Conservation (phyloP, 2,797 vertebrate genomes). For the Epinephelus awoara region DNA sequence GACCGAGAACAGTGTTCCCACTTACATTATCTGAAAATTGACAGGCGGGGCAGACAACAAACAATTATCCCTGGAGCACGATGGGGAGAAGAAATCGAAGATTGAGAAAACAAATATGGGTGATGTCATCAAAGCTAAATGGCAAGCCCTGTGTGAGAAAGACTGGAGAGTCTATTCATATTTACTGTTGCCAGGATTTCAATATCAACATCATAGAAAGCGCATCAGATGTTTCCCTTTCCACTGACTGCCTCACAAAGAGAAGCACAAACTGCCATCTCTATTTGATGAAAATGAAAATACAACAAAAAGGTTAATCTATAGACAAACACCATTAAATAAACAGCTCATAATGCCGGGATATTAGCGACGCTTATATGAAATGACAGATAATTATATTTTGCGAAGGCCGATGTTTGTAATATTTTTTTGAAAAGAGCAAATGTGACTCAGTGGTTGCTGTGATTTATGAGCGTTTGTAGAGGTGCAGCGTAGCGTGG, state of each 20-base stretch:
- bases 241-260: conserved; percentile 66
- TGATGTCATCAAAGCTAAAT: conserved; percentile 81
- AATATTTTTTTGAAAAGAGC: conserved; percentile 85
- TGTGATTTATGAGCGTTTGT: conserved; percentile 73
- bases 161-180: conserved; percentile 77
- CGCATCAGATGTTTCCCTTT: conserved; percentile 72
- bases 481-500: conserved; percentile 50
- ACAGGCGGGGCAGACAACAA: conserved; percentile 84
- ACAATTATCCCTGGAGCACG: conserved; percentile 77
- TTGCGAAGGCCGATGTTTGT: conserved; percentile 81
- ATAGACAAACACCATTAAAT: conserved; percentile 81
- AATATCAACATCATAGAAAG: conserved; percentile 74
- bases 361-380: conserved; percentile 63
- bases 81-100: conserved; percentile 71
- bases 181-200: conserved; percentile 77
- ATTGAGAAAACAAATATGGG: conserved; percentile 79
- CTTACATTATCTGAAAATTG: conserved; percentile 84
- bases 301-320: conserved; percentile 83
- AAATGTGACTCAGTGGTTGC: conserved; percentile 71
- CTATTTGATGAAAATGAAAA: conserved; percentile 71
- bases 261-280: conserved; percentile 57
- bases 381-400: conserved; percentile 81
- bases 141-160: conserved; percentile 79
- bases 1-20: conserved; percentile 53
- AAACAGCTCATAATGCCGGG: conserved; percentile 69